Conservation (phyloP, 2,797 vertebrate genomes). For the Galagoides demidoff region DNA sequence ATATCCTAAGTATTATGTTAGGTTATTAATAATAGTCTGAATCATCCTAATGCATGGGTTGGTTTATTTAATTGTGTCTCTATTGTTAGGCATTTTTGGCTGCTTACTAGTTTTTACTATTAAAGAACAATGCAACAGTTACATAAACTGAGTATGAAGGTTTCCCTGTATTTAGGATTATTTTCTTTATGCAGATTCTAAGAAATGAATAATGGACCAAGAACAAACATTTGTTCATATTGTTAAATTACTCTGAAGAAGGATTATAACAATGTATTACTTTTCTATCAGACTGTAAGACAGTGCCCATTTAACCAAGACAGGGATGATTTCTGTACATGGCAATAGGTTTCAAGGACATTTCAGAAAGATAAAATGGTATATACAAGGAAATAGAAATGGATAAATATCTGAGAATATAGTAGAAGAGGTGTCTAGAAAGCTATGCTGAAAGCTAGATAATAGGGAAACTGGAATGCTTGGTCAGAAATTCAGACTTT, state of each 20-base stretch:
- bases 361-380: background rate
- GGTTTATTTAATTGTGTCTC: background rate
- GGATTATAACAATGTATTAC: background rate
- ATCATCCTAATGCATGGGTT: background rate
- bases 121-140: slow-evolving; percentile 21
- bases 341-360: background rate
- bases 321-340: background rate
- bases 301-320: background rate
- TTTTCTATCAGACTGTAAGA: background rate
- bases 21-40: background rate
- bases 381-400: background rate
- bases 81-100: background rate
- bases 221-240: background rate
- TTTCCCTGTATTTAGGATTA: slow-evolving; percentile 14
- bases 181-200: background rate
- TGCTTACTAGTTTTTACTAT: background rate
- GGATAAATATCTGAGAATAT: background rate
- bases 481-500: background rate
- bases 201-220: background rate
- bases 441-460: background rate
- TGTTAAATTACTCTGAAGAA: background rate
- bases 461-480: background rate
- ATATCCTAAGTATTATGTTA: background rate
- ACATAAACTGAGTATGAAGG: background rate
- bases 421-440: background rate